Evolutionary conservation across 2,797 vertebrate species (phyloP).

Genomic region (Spatula versicolor): DNA sequence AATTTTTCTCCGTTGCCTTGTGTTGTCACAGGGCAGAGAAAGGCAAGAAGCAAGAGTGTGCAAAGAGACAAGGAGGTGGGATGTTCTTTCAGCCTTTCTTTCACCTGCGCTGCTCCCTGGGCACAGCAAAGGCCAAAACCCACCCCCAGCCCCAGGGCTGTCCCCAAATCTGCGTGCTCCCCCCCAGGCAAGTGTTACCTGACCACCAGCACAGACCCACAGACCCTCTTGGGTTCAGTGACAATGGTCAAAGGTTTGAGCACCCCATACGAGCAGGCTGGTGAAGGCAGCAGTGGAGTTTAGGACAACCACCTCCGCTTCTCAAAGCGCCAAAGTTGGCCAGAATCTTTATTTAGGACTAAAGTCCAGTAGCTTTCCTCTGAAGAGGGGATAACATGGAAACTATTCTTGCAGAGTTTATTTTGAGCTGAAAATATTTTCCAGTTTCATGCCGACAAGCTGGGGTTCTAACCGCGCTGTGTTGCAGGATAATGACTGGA

Average conservation of each 20-base stretch:
- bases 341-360: constrained; percentile 42
- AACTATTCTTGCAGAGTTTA: constrained; percentile 53
- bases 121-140: neutral
- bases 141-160: neutral
- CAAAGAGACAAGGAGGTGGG: neutral
- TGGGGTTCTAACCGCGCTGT: neutral
- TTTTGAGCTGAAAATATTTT: constrained; percentile 63
- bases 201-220: neutral
- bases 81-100: too few species aligned
- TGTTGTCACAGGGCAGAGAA: neutral
- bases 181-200: neutral
- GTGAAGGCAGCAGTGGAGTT: neutral
- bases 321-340: neutral
- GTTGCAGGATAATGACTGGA: neutral
- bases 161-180: too few species aligned
- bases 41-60: neutral
- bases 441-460: constrained; percentile 35
- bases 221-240: neutral
- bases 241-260: neutral
- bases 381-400: constrained; percentile 17
- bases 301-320: neutral
- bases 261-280: neutral
- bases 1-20: neutral
- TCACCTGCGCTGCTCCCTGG: neutral
- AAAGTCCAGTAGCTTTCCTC: constrained; percentile 13